Evolutionary conservation across 2,113 vertebrate genomes (phyloP), one percentile per base, ranked within the genome.

Genomic region (Toxostoma redivivum): DNA sequence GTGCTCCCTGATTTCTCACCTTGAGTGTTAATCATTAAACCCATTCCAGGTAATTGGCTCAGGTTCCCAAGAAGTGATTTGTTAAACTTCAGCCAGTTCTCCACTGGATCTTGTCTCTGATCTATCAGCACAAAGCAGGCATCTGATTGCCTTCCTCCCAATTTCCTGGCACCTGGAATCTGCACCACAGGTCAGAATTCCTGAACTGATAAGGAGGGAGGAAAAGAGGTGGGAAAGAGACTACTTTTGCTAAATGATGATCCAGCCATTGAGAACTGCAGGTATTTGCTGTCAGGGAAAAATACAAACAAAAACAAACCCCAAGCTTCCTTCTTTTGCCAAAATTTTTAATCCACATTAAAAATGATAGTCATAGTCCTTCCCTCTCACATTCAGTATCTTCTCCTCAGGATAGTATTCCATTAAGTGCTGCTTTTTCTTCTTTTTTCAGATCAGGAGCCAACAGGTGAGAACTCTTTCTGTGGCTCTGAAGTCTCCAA

Each of bases 1-100:
- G 37, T 20, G 33, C 18, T 70, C 69, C 42, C 51, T 24, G 45
- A 74, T 92, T 93, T 90, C 60, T 79, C 57, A 14, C 74, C 30
- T 85, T 44, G 67, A 69, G 7, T 57, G 70, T 87, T 95, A 92
- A 92, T 81, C 44, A 62, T 92, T 92, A 93, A 81, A 62, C 53
- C 64, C 69, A 45, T 71, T 92, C 56, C 51, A 93, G 88, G 19
- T 40, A 94, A 94, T 37, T 94, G 85, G 58, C 88, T 87, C 27
- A 58, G 71, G 44, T 38, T 64, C 88, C 82, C 47, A 77, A 58
- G 38, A 66, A 83, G 62, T 11, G 81, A 69, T 69, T 60, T 91
- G 79, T 70, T 72, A 31, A 83, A 80, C 58, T 94, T 58, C 72
- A 95, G 72, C 58, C 91, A 69, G 27, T 12, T 86, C 62, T 82